Percentiles rank a stretch among this genome's conserved stretches.
Conservation (phyloP, 2,797 vertebrate species). For the Knipowitschia caucasica region DNA sequence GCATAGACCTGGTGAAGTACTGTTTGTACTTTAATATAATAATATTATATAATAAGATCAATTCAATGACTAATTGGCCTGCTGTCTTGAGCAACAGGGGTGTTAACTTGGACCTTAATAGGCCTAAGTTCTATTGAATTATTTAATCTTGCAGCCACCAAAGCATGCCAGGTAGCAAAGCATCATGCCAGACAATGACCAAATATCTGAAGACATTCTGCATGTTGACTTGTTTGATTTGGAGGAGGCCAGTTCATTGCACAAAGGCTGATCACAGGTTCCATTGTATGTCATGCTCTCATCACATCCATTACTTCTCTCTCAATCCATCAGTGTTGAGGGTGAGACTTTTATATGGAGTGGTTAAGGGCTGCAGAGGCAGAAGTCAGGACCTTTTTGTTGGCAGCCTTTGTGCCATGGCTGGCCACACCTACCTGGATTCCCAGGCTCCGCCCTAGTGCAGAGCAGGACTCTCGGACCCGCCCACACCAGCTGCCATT, state of each 20-base stretch:
- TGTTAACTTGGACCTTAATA: conserved; percentile 59
- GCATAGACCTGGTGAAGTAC: conserved; percentile 31
- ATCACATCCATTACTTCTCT: conserved; percentile 65
- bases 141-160: conserved; percentile 52
- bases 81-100: conserved; percentile 73
- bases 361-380: conserved; percentile 56
- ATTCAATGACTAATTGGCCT: conserved; percentile 51
- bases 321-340: conserved; percentile 59
- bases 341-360: conserved; percentile 65
- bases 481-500: conserved; percentile 76
- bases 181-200: conserved; percentile 51
- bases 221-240: conserved; percentile 70
- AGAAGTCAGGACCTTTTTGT: conserved; percentile 63
- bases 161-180: conserved; percentile 68
- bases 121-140: conserved; percentile 35
- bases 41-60: conserved; percentile 17
- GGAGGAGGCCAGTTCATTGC: conserved; percentile 72
- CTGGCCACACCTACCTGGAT: conserved; percentile 53
- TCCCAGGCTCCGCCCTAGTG: conserved; percentile 66
- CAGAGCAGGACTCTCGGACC: conserved; percentile 69
- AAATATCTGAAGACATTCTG: conserved; percentile 43
- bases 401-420: conserved; percentile 63
- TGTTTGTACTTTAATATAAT: conserved; percentile 20
- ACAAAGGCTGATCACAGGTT: conserved; percentile 70
- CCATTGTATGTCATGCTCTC: conserved; percentile 56